Conservation (phyloP, 2,888 invertebrate genomes). For the Gastracanthus pulcherrimus region DNA sequence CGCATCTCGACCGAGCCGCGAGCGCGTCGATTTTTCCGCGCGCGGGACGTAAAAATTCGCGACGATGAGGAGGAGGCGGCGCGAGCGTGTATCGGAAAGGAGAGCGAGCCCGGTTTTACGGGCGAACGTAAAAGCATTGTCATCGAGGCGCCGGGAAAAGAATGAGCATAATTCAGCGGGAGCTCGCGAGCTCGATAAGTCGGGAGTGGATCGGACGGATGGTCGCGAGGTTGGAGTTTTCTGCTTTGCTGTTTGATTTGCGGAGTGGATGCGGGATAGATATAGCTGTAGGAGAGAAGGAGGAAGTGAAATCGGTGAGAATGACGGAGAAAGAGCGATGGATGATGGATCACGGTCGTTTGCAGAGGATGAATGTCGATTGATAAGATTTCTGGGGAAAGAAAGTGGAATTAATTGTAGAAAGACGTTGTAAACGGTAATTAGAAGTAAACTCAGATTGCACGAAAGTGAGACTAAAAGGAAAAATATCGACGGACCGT, state of each 20-base stretch:
- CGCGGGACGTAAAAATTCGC: slow-evolving; percentile 35
- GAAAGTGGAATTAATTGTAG: too few relatives aligned
- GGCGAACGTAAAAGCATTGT: slow-evolving; percentile 73
- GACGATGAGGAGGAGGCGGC: neutral
- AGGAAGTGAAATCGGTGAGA: too few relatives aligned
- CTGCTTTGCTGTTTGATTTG: neutral
- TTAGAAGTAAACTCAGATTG: too few relatives aligned
- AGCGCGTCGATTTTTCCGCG: neutral
- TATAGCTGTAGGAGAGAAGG: too few relatives aligned
- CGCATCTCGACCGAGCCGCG: neutral
- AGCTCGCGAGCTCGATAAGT: slow-evolving; percentile 64
- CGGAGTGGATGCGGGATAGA: too few relatives aligned
- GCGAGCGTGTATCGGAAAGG: slow-evolving; percentile 44
- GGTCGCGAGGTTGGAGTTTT: neutral
- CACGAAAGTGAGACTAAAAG: too few relatives aligned
- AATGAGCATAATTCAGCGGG: slow-evolving; percentile 71
- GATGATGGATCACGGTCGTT: too few relatives aligned
- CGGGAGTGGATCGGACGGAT: slow-evolving; percentile 44
- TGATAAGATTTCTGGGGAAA: too few relatives aligned
- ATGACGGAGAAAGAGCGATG: too few relatives aligned
- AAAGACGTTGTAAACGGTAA: too few relatives aligned
- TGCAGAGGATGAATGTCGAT: too few relatives aligned
- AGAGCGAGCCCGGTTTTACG: slow-evolving; percentile 70
- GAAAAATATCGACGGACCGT: too few relatives aligned
- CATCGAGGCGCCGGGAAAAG: slow-evolving; percentile 65